Percentiles rank a stretch among this genome's conserved stretches.
phyloP scores from a whole-genome alignment of 2,113 vertebrate species.

The Catagonus wagneri region DNA sequence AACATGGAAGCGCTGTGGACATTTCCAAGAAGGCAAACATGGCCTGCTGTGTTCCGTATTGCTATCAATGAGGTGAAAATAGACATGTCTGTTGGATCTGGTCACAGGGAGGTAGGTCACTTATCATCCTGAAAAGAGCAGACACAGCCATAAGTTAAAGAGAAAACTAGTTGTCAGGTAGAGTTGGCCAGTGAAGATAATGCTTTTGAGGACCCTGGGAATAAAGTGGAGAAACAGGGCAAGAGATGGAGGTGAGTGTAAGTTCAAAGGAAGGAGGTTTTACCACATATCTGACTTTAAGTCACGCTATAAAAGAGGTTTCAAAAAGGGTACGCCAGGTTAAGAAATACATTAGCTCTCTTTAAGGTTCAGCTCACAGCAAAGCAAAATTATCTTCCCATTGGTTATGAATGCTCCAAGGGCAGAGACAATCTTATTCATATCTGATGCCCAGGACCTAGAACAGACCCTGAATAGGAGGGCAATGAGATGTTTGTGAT shows the following conservation, averaged over 20 bases:
- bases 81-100: background rate
- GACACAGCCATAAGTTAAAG: background rate
- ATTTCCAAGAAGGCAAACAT: background rate
- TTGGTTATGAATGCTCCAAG: background rate
- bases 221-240: background rate
- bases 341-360: background rate
- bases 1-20: background rate
- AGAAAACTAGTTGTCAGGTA: background rate
- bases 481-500: background rate
- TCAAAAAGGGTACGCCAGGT: background rate
- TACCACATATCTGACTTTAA: background rate
- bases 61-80: background rate
- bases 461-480: background rate
- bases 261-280: background rate
- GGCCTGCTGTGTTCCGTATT: background rate
- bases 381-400: background rate
- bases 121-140: background rate
- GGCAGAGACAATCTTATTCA: background rate
- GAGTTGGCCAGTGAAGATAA: background rate
- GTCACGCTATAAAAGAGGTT: background rate
- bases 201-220: background rate
- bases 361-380: background rate
- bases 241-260: background rate
- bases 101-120: background rate
- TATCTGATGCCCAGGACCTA: background rate